These are phyloP conservation scores for Helobdella robusta DNA, from an alignment of 2,888 invertebrate species.

Conservation along the genomic window DNA sequence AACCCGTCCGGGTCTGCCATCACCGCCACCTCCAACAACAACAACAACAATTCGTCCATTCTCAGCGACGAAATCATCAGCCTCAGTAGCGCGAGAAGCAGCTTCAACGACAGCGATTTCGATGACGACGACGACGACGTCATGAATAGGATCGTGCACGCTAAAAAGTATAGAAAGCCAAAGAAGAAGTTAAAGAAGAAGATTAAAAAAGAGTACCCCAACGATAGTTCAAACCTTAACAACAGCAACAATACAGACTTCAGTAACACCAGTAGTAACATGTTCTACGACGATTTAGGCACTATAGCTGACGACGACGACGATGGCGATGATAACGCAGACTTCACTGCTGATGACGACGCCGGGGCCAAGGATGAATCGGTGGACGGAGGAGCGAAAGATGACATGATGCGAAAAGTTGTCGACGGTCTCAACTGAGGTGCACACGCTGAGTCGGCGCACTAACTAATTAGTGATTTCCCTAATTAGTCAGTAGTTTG, in stretches of 20 bases:
- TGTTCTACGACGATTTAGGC: no score
- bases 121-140: slow-evolving; percentile 58
- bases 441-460: no score
- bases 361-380: slow-evolving; percentile 58
- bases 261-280: no score
- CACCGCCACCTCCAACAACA: no score
- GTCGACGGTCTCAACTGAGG: slow-evolving; percentile 65
- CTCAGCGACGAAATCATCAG: not conserved
- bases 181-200: no score
- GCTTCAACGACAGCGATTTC: not conserved
- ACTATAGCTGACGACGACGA: not conserved
- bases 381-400: slow-evolving; percentile 68
- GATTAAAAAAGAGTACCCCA: no score
- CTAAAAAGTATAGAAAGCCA: no score
- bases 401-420: slow-evolving; percentile 86
- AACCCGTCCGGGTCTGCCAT: no score
- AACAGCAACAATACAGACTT: no score
- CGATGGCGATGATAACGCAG: not conserved
- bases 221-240: no score
- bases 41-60: not conserved
- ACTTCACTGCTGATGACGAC: not conserved
- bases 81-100: not conserved
- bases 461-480: no score
- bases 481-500: no score
- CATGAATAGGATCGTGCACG: slow-evolving; percentile 68